Percentiles rank a stretch among this genome's conserved stretches.
phyloP scores from a whole-genome alignment of 2,113 vertebrate genomes.

The Okapia johnstoni region DNA sequence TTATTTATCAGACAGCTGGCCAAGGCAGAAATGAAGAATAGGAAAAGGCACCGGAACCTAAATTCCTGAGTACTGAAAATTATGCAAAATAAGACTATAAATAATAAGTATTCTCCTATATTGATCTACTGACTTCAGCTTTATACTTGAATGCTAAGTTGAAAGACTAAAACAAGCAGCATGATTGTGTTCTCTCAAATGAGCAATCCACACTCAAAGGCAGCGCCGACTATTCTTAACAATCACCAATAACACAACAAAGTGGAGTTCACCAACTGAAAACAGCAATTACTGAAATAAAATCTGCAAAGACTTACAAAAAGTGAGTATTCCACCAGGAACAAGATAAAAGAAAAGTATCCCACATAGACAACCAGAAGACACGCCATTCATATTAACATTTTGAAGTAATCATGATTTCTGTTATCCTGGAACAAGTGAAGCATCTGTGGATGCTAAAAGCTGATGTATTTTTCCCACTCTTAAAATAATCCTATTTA shows the following conservation, averaged over 20 bases:
- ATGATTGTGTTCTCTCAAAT: not conserved
- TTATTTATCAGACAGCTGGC: not conserved
- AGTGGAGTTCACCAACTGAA: not conserved
- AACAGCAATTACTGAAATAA: not conserved
- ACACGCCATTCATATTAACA: not conserved
- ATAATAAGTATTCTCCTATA: not conserved
- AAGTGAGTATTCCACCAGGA: not conserved
- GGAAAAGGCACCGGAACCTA: not conserved
- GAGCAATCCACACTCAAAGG: not conserved
- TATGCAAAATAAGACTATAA: not conserved
- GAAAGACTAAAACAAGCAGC: not conserved
- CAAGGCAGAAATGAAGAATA: not conserved
- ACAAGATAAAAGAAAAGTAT: not conserved
- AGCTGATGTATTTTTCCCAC: not conserved
- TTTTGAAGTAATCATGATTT: not conserved
- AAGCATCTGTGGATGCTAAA: not conserved
- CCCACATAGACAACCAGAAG: not conserved
- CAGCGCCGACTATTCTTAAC: not conserved
- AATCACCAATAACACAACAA: not conserved
- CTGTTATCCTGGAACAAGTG: conserved; percentile 8
- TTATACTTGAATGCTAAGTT: not conserved
- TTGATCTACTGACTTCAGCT: not conserved
- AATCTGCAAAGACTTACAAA: not conserved
- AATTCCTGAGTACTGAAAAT: not conserved
- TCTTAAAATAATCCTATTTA: conserved; percentile 10